Evolutionary conservation across 2,888 invertebrate genomes (phyloP), one percentile per base, ranked within the genome.

Genomic region (Mycalesis mineus): DNA sequence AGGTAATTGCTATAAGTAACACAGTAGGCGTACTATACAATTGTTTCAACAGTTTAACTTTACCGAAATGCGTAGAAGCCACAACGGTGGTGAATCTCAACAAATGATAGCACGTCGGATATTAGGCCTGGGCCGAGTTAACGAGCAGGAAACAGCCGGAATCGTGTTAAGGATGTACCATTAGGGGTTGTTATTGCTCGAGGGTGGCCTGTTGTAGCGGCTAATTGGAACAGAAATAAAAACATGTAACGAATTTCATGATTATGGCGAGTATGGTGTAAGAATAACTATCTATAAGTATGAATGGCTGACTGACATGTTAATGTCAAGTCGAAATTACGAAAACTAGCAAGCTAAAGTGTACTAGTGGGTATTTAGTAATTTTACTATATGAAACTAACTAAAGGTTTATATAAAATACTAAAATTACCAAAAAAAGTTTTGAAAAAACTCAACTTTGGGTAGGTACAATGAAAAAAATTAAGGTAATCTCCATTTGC

Each of bases 111-210:
- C 37, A 7, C 13, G 45, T n/a, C 37, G 6, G 36, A 22, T 28
- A 42, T 28, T 42, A 28, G 5, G 36, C 28, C 5, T n/a, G 22
- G 37, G 48, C 13, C 28, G 14, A 49, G 49, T 39, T 49, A 49
- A 49, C 49, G 49, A 37, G 49, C 22, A 14, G 49, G 39, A 49
- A 49, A 49, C 49, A 28, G 37, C 9, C 49, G 37, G 39, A 11
- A 28, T 28, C 7, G 13, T 37, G 33, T 49, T 49, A 39, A 11
- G 49, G 37, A 9, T 14, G 28, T 39, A 28, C 49, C 49, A 39
- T 49, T 49, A 49, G 28, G 13, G 39, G 13, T 39, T 39, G 49
- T 28, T 49, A 39, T 49, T 13, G 49, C 49, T 22, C 14, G 49
- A 37, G 49, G 49, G 37, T 9, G 37, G 1, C 13, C 48, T 3